Evolutionary conservation across 2,797 vertebrate genomes (phyloP).

Genomic region (Falco berigora): DNA sequence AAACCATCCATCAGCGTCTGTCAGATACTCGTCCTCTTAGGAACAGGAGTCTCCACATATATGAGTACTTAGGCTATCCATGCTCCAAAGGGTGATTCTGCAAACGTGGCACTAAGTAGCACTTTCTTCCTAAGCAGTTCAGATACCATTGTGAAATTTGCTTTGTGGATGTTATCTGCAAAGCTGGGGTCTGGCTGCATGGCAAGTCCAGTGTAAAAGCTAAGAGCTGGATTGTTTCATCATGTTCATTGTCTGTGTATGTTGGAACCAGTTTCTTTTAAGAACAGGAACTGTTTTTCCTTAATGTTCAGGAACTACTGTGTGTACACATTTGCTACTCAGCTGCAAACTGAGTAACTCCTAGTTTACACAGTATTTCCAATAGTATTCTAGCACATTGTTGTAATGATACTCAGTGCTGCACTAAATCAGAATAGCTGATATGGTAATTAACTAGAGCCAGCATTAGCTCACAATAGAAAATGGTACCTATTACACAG

Average conservation of each 20-base stretch:
- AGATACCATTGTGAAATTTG: not conserved
- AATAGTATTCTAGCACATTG: not conserved
- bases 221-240: not conserved
- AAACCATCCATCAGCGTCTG: not conserved
- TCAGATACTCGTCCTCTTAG: not conserved
- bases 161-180: not conserved
- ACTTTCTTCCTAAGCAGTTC: not conserved
- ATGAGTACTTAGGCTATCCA: accelerated
- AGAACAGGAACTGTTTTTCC: not conserved
- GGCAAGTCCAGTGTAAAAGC: not conserved
- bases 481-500: not conserved
- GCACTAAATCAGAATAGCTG: not conserved
- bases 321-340: not conserved
- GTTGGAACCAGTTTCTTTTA: not conserved
- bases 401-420: not conserved
- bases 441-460: not conserved
- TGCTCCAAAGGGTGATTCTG: not conserved
- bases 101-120: too few relatives aligned
- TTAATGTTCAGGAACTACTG: not conserved
- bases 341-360: not conserved
- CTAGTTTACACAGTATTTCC: not conserved
- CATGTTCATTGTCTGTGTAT: not conserved
- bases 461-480: not conserved
- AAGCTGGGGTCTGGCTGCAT: not conserved
- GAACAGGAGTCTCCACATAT: not conserved